These are phyloP conservation scores for Hylia prasina DNA, from an alignment of 2,113 vertebrate genomes.

Conservation along the genomic window DNA sequence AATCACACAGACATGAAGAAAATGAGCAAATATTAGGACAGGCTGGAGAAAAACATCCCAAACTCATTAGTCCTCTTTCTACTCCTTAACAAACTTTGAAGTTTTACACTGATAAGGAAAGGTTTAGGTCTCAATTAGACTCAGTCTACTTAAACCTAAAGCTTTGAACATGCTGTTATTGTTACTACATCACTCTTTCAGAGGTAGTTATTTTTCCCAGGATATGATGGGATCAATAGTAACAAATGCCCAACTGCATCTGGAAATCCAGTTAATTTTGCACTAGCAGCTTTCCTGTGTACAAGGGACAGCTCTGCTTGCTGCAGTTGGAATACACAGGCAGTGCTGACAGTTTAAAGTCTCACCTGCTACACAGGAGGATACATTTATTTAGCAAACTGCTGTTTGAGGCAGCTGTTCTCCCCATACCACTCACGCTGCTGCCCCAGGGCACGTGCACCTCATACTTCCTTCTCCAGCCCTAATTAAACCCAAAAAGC, in stretches of 20 bases:
- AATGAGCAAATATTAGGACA: neutral
- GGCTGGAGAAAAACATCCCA: neutral
- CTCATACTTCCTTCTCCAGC: neutral
- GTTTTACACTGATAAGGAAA: neutral
- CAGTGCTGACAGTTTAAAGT: neutral
- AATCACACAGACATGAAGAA: conserved; percentile 63
- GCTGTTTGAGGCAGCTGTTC: neutral
- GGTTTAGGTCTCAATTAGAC: neutral
- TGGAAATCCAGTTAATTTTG: neutral
- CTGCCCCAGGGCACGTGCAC: neutral
- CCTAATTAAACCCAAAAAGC: neutral
- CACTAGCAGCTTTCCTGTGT: neutral
- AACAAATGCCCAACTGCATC: neutral
- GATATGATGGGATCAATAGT: neutral
- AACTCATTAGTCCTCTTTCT: neutral
- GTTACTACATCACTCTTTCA: neutral
- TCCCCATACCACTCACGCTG: fast-evolving
- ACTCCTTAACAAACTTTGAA: neutral
- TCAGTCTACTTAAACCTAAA: neutral
- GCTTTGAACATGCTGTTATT: neutral
- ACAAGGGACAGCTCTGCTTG: neutral
- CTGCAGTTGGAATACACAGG: neutral
- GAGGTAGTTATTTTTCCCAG: neutral
- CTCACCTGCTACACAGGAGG: neutral
- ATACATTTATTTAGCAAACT: neutral